Conservation (phyloP, 2,113 vertebrate species). For the Pseudolaguvia tuberculata region DNA sequence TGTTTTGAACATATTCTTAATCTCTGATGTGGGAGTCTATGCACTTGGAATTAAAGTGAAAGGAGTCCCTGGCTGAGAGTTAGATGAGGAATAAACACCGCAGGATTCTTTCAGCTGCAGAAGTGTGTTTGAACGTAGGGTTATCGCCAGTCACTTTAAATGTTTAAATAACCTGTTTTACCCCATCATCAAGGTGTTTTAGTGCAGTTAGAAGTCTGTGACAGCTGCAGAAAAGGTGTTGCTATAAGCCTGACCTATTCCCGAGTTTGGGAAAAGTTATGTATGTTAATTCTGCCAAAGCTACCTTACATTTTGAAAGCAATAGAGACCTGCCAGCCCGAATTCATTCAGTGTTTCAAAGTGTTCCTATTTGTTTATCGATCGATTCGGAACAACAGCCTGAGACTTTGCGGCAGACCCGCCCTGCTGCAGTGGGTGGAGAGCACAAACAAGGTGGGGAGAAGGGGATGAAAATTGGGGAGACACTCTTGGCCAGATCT, state of each 20-base stretch:
- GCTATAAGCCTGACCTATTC: not conserved
- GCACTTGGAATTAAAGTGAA: not conserved
- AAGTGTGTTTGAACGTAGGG: not conserved
- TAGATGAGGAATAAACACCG: not conserved
- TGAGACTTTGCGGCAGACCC: slow-evolving; percentile 56
- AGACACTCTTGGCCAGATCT: not conserved
- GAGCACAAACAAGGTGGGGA: slow-evolving; percentile 35
- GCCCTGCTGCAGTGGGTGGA: slow-evolving; percentile 64
- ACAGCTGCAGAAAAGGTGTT: not conserved
- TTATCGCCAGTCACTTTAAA: too few relatives aligned
- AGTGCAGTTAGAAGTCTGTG: not conserved
- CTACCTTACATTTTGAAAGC: too few relatives aligned
- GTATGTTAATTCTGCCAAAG: not conserved
- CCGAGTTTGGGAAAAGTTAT: not conserved
- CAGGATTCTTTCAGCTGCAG: not conserved
- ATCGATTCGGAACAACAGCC: slow-evolving; percentile 17
- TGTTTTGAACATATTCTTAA: not conserved
- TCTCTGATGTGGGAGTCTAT: not conserved
- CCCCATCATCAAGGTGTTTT: not conserved
- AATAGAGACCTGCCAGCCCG: not conserved
- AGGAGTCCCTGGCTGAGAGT: slow-evolving; percentile 1
- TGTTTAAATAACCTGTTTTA: not conserved
- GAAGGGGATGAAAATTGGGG: slow-evolving; percentile 4
- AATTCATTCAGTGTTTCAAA: slow-evolving; percentile 21
- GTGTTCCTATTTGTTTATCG: slow-evolving; percentile 38